Evolutionary conservation across 2,888 invertebrate genomes (phyloP), one percentile per base, ranked within the genome.

Genomic region (Linyphia triangularis): DNA sequence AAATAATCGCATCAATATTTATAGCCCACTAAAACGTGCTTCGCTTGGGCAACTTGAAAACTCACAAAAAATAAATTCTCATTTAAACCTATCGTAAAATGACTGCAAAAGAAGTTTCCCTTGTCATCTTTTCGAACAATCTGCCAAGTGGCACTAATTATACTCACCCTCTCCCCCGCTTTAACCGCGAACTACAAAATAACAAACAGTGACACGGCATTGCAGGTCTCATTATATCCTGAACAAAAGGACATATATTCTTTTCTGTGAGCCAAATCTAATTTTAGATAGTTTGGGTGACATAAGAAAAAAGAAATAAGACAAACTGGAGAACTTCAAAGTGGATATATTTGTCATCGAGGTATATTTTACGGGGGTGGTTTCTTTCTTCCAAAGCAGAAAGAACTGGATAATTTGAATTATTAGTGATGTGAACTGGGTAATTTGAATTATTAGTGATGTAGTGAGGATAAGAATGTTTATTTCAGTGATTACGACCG

Each of bases 71-170:
- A 61, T 13, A 26, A 61, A 43, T 24, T n/a, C 24, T 26, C n/a
- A 26, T 43, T 16, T 24, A 70, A 28, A 40, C 26, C 28, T 26
- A 70, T 26, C 70, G 43, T 16, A 43, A n/a, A 70, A 43, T 43
- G 26, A 70, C 24, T 57, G 16, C 51, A 24, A 73, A 59, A 73
- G 59, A 57, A 57, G 33, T 73, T 59, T 28, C 63, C 10, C 33
- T 57, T 73, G 57, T 59, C 30, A 57, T 59, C 33, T 59, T 73
- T 73, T 72, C n/a, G 33, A 73, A 73, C 59, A 59, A 28, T 73
- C 22, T 73, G 73, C 73, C 73, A 73, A 73, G 33, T 73, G 73
- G 57, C 73, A 51, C 73, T 73, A 73, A 73, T 73, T 73, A 73
- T 73, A 19, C 33, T 33, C 59, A 57, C 26, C 30, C 30, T 73